Base-by-base conservation (phyloP, 2,888 invertebrate genomes). In the Andrena praecox region DNA sequence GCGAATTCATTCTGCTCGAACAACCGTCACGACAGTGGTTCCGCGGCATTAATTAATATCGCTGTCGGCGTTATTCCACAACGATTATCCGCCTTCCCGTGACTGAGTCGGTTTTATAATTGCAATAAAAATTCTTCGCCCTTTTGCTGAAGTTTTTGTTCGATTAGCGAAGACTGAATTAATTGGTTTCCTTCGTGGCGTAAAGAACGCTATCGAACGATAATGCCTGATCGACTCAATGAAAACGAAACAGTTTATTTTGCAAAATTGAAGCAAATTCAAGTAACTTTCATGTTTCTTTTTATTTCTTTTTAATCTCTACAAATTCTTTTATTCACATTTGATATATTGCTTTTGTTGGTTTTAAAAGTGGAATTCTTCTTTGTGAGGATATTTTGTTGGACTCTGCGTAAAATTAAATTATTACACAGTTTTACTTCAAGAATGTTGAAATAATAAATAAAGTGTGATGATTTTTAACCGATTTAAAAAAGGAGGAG, bases 1-100 rank as follows among this genome's bases (percentile, higher is more conserved):
- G 1, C 2, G n/a, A 60, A 48, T 66, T 42, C 20, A 5, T 2
- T 56, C 56, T 12, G 0, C 27, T 64, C 29, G 20, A 16, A 5
- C 3, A 33, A 63, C 63, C 27, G 31, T 48, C 20, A 42, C 27
- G n/a, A 16, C 27, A 8, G 59, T 42, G 50, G 27, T 56, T 42
- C 12, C 6, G 3, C 31, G 2, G 7, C 16, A 33, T 52, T 67
- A 77, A 73, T 73, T 73, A 52, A 29, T 60, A 66, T 29, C 16
- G 16, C 7, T 52, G 31, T 35, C 16, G 29, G 20, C 7, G 7
- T n/a, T 64, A 33, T 48, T 48, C 20, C 24, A 8, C 29, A 33
- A 59, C 16, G 29, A 35, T 64, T 64, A 64, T 60, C 16, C 59
- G 12, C 24, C 0, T 24, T 42, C 42, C 24, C 24, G 12, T 16